Base-by-base conservation (phyloP, 1,140 invertebrate species). In the Neodiprion pinetum region DNA sequence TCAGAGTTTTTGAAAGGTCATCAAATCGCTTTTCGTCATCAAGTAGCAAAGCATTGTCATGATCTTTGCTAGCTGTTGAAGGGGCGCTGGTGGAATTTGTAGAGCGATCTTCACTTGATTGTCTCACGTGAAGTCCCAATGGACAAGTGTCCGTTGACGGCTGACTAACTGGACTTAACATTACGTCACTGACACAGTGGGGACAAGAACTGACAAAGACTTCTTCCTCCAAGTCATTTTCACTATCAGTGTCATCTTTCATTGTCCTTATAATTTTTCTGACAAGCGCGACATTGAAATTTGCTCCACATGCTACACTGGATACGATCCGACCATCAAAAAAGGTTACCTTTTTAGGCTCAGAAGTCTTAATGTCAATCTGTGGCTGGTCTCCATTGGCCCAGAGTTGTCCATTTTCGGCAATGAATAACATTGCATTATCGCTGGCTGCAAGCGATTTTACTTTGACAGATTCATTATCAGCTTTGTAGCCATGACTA, bases 371-470 rank as follows among this genome's bases (percentile, higher is more conserved):
- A 75, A 95, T 89, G 21, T 92, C 90, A 73, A 95, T 91, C 82
- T 95, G 92, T 9, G 91, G 90, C 84, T 95, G 94, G 80, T 88
- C 84, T 66, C 95, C 94, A 78, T 91, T 93, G 1, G 91, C 93
- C 94, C 94, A 95, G 10, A 96, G 85, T 75, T 95, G 92, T 23
- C 93, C 92, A 85, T 87, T 90, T 78, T 92, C 91, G 49, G 92
- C 93, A 28, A 93, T 89, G 85, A 92, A 94, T 9, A 94, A 86
- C 73, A 90, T 86, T 9, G 91, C 90, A 82, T 90, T 90, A 78
- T 92, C 90, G 79, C 88, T 92, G 67, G 91, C 89, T 9, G 91
- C 89, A 74, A 94, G 86, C 78, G 89, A 89, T 80, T 91, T 91
- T 53, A 93, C 90, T 85, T 91, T 93, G 17, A 92, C 89, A 84